These are phyloP conservation scores for Drosophila niveifrons DNA, from an alignment of 2,888 invertebrate genomes.

Conservation along the genomic window DNA sequence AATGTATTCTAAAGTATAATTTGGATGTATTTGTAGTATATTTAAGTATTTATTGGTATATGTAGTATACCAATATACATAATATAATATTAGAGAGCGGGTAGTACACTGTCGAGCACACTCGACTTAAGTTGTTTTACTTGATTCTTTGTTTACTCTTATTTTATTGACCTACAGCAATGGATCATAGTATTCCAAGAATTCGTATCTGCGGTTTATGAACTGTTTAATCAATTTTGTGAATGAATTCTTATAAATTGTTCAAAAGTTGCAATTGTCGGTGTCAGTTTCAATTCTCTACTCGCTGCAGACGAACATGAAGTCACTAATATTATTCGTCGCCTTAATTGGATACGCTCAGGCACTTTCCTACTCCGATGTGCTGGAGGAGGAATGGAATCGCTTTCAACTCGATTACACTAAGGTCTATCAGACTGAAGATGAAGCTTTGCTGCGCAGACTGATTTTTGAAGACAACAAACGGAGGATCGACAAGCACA, in stretches of 20 bases:
- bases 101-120: no score
- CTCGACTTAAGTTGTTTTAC: no score
- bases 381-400: conserved; percentile 35
- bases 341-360: conserved; percentile 10
- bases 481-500: conserved; percentile 93
- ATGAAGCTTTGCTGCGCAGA: conserved; percentile 93
- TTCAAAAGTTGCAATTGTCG: not conserved
- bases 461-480: conserved; percentile 95
- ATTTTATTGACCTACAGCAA: not conserved
- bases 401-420: conserved; percentile 86
- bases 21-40: no score
- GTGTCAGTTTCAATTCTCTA: conserved; percentile 5
- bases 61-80: no score
- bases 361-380: conserved; percentile 8
- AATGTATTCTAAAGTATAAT: no score
- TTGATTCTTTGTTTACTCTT: not conserved
- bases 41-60: no score
- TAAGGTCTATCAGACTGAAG: conserved; percentile 89
- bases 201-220: not conserved
- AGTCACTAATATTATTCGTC: conserved; percentile 5
- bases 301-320: conserved; percentile 15
- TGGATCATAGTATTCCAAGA: not conserved
- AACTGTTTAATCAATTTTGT: not conserved
- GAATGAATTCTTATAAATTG: conserved; percentile 21
- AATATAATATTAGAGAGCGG: no score